A percentile compares a stretch with the other conserved stretches of the same genome.
Evolutionary conservation across 2,113 vertebrate genomes (phyloP).

Genomic region (Platanista minor): DNA sequence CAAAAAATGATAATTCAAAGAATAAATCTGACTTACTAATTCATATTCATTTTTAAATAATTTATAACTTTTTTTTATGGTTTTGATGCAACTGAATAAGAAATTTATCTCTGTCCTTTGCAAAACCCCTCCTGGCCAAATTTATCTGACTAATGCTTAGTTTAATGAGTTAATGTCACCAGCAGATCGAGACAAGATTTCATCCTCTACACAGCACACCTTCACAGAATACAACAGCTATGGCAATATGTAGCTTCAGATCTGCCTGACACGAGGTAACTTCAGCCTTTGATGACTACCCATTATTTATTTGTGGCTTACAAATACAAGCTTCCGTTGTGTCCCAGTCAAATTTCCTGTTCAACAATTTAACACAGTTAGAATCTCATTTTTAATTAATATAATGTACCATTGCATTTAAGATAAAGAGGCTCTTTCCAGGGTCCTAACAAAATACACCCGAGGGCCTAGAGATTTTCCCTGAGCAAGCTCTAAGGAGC

Average conservation of each 20-base stretch:
- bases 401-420: background rate
- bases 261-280: background rate
- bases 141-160: background rate
- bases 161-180: background rate
- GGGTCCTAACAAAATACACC: background rate
- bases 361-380: background rate
- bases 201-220: background rate
- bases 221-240: background rate
- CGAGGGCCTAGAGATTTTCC: background rate
- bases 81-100: background rate
- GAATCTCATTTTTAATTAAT: slow-evolving; percentile 25
- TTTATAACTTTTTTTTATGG: background rate
- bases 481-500: background rate
- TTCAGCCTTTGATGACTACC: background rate
- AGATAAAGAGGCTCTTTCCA: background rate
- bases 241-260: background rate
- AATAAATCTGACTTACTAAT: background rate
- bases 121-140: background rate
- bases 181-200: background rate
- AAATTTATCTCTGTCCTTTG: background rate
- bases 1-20: background rate
- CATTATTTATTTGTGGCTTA: background rate
- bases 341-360: background rate
- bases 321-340: background rate
- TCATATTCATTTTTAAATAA: background rate